Evolutionary conservation across 2,888 invertebrate genomes (phyloP), one percentile per base, ranked within the genome.

Genomic region (Psylliodes chrysocephalus): DNA sequence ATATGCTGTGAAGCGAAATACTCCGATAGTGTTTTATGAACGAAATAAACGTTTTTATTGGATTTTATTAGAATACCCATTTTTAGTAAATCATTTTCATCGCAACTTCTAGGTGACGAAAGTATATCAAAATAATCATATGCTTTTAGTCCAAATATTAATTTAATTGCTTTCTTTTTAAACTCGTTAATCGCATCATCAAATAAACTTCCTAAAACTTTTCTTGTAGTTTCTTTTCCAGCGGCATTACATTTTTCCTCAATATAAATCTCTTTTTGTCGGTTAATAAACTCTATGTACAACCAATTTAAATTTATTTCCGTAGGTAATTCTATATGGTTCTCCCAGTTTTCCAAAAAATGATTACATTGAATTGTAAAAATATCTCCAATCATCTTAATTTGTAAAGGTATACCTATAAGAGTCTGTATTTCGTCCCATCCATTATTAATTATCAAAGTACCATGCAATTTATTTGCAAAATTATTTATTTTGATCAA

Each of bases 341-440:
- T 17, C 15, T 18, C 12, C 7, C 2, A 6, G 7, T 44, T 33
- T 15, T 28, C 4, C 22, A 63, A 46, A 42, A 18, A 63, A 1
- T 63, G 42, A 12, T 52, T 49, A 22, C 56, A 63, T 8, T 42
- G 7, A 2, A 8, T 22, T 40, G 38, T 18, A 17, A 63, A 63
- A 8, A 63, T 40, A 18, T 63, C 57, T 3, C 44, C 63, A 12
- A 63, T 46, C 57, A 63, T 63, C 35, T 46, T 62, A 6, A 25
- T 55, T 30, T 62, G 62, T 14, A 62, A 19, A 17, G 62, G 62
- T 19, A 62, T 62, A 7, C 51, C 56, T 18, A 51, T 10, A 6
- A 59, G 28, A 28, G 1, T 51, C n/a, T 22, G 10, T 19, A 19
- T 12, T 14, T 42, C 18, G 2, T 33, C 7, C 14, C 25, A 25